Conservation (phyloP, 2,113 vertebrate genomes). For the Prionailurus viverrinus region DNA sequence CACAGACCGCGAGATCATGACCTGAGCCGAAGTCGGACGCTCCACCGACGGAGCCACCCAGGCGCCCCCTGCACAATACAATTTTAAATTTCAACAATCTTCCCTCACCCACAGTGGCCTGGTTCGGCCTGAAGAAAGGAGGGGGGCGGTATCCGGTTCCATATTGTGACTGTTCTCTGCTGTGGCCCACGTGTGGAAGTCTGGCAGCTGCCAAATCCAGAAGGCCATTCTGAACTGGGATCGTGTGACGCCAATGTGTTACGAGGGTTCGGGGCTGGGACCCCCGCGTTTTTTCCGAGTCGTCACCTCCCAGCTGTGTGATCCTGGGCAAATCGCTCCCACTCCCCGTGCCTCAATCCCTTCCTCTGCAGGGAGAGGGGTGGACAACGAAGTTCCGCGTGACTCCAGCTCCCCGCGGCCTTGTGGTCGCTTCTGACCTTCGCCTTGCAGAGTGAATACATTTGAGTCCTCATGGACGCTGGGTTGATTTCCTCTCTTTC, state of each 20-base stretch:
- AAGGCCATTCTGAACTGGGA: background rate
- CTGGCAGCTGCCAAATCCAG: background rate
- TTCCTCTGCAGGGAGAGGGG: background rate
- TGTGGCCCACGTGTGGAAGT: background rate
- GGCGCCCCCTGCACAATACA: background rate
- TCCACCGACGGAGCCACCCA: too few relatives aligned
- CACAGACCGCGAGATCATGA: too few relatives aligned
- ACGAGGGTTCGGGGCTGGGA: background rate
- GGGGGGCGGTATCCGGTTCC: background rate
- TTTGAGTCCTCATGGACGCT: background rate
- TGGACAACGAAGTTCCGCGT: background rate
- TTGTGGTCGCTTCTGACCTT: background rate
- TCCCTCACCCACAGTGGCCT: background rate
- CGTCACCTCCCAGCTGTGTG: constrained; percentile 20
- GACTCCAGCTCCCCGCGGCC: background rate
- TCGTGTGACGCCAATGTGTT: background rate
- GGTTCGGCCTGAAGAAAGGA: background rate
- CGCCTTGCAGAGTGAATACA: background rate
- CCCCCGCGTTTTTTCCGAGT: background rate
- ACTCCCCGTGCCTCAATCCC: background rate
- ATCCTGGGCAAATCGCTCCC: constrained; percentile 40
- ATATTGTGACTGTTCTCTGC: background rate
- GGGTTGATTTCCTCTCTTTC: constrained; percentile 26
- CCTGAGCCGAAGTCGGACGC: too few relatives aligned
- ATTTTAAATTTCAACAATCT: background rate